A percentile compares a stretch with the other conserved stretches of the same genome.
phyloP scores from a whole-genome alignment of 2,113 vertebrate genomes.

The Mus musculus region GRCm39 chr16:38974001-38974500 shows the following conservation, averaged over 20 bases:
- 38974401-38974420: background rate
- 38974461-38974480: background rate
- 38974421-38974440: background rate
- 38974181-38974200: constrained; percentile 34
- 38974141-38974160: constrained; percentile 43
- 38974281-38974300: background rate
- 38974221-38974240: background rate
- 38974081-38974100: constrained; percentile 43
- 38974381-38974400: background rate
- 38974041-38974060: background rate
- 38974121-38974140: constrained; percentile 42
- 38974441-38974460: background rate
- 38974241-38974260: background rate
- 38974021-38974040: background rate
- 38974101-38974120: background rate
- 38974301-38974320: background rate
- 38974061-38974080: background rate
- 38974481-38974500: background rate
- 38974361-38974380: background rate
- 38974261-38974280: background rate
- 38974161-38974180: constrained; percentile 44
- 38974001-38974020: background rate
- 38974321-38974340: background rate
- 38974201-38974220: background rate
- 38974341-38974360: background rate